Evolutionary conservation across 2,797 vertebrate species (phyloP).

Genomic region (Leucoraja ocellata): DNA sequence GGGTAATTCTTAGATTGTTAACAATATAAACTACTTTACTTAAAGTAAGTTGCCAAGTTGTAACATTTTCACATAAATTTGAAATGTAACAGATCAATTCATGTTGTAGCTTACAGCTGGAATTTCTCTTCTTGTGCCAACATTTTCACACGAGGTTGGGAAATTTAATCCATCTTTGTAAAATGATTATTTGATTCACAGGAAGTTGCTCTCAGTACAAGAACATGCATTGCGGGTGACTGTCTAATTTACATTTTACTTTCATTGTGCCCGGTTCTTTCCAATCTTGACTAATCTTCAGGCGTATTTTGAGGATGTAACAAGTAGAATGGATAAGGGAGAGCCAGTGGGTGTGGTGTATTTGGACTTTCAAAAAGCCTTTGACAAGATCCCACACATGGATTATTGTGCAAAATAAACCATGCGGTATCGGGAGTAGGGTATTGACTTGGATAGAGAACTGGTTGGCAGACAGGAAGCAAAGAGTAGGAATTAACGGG

Average conservation of each 20-base stretch:
- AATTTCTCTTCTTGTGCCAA: slow-evolving; percentile 2
- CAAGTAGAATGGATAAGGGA: no score
- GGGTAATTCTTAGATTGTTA: neutral
- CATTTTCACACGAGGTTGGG: no score
- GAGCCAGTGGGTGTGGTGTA: no score
- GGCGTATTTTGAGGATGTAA: no score
- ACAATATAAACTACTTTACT: neutral
- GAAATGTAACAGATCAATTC: neutral
- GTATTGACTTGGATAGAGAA: no score
- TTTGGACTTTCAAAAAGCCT: no score
- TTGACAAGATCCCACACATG: no score
- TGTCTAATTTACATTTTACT: neutral
- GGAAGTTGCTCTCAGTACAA: neutral
- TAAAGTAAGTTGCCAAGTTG: slow-evolving; percentile 11
- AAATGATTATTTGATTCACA: neutral
- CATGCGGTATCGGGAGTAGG: no score
- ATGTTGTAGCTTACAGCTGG: neutral
- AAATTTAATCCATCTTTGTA: neutral
- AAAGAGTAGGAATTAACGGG: no score
- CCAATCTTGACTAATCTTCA: neutral
- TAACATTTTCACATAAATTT: neutral
- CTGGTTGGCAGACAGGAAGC: no score
- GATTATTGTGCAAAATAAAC: no score
- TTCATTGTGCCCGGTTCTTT: neutral
- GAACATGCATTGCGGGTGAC: neutral